Evolutionary conservation across 2,113 vertebrate genomes (phyloP), one percentile per base, ranked within the genome.

Genomic region (Ictalurus furcatus): DNA sequence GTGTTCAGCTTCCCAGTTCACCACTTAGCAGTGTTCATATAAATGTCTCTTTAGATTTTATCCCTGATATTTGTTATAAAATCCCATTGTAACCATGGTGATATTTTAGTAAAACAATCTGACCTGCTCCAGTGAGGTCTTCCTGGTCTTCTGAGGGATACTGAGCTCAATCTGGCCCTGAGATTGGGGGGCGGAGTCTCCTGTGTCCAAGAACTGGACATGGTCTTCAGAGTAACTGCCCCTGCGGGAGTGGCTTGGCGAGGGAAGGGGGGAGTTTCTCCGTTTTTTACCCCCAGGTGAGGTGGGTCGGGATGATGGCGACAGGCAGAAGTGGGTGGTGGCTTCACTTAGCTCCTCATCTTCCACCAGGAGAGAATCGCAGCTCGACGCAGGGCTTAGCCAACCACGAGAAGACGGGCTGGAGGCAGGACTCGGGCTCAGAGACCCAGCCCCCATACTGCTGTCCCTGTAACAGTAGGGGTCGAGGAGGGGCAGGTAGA

Each of bases 201-300:
- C 94, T 58, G 90, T 93, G 37, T 89, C 89, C 23, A 91, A 92
- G 91, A 85, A 94, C 88, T 92, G 95, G 87, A 78, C 92, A 67
- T 92, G 94, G 2, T 98, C 97, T 79, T 98, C 97, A 0, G 97
- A 97, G 79, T 97, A 96, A 89, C 97, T 98, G 40, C 97, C 94
- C 25, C 97, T 92, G 14, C 97, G 96, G 28, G 97, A 98, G 37
- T 95, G 94, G 90, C 96, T 95, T 11, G 97, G 97, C 6, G 96
- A 97, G 2, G 92, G 93, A 54, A 95, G 90, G 0, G 96, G 95
- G 65, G 96, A 96, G 92, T 95, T 97, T 58, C 97, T 94, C 1
- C 97, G 94, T 90, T 98, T 98, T 85, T 98, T 98, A 65, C 97
- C 97, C 3, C 97, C 96, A 0, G 97, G 97, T 3, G 97, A 98